A percentile compares a stretch with the other conserved stretches of the same genome.
Conservation (phyloP, 2,888 invertebrate genomes). For the Mamestra brassicae region DNA sequence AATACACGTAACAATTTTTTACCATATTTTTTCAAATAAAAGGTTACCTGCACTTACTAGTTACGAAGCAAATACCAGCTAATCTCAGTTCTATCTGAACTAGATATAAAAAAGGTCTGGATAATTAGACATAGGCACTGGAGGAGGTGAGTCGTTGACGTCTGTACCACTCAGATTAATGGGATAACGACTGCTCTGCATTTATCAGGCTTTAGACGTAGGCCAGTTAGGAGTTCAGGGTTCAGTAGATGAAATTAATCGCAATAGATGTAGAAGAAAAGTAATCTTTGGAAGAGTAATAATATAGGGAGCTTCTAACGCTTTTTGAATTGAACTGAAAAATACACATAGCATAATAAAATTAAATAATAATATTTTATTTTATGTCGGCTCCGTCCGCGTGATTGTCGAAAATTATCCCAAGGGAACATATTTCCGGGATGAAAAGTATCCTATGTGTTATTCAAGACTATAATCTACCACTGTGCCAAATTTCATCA, state of each 20-base stretch:
- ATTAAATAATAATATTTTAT: no score
- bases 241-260: slow-evolving; percentile 18
- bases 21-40: background rate
- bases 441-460: no score
- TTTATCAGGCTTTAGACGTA: slow-evolving; percentile 42
- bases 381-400: no score
- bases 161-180: slow-evolving; percentile 45
- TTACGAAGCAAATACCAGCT: background rate
- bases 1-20: no score
- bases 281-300: background rate
- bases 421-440: no score
- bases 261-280: background rate
- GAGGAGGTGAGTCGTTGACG: slow-evolving; percentile 32
- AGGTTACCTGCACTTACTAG: background rate
- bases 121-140: slow-evolving; percentile 12
- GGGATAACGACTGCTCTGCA: slow-evolving; percentile 47
- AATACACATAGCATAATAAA: no score
- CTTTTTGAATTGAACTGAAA: no score
- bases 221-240: slow-evolving; percentile 29
- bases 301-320: no score
- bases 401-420: no score
- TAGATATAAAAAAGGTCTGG: slow-evolving; percentile 22
- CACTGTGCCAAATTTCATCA: no score
- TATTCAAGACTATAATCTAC: no score
- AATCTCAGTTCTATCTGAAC: slow-evolving; percentile 1